A percentile compares a stretch with the other conserved stretches of the same genome.
phyloP scores from a whole-genome alignment of 2,797 vertebrate genomes.

The Silurus lanzhouensis region DNA sequence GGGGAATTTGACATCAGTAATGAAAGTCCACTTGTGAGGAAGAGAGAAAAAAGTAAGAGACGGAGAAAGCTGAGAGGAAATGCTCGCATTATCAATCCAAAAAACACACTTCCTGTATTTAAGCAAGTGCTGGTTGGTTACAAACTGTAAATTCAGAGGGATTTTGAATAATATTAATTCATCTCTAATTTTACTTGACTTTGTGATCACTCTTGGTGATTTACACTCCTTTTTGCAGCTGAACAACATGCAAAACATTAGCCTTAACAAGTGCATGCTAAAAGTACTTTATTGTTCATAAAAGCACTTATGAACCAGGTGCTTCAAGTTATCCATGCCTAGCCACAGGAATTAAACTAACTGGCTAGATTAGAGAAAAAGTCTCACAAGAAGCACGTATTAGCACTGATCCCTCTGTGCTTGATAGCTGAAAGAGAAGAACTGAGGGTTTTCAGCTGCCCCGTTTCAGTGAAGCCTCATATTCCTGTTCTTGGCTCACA shows the following conservation, averaged over 20 bases:
- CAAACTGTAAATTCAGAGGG: background rate
- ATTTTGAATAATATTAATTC: constrained; percentile 34
- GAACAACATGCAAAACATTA: background rate
- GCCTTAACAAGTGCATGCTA: background rate
- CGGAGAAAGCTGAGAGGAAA: constrained; percentile 52
- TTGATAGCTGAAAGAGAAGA: background rate
- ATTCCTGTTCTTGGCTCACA: background rate
- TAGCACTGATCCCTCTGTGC: background rate
- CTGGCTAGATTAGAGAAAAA: no score
- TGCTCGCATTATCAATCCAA: constrained; percentile 50
- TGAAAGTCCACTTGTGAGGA: constrained; percentile 38
- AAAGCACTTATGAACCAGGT: background rate
- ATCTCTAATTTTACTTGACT: no score
- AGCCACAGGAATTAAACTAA: background rate
- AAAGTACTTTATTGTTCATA: background rate
- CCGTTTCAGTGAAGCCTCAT: background rate
- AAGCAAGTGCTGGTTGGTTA: constrained; percentile 1
- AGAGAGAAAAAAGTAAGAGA: constrained; percentile 37
- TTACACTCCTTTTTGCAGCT: background rate
- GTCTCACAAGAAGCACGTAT: background rate
- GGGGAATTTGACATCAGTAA: constrained; percentile 32
- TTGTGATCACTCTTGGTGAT: background rate
- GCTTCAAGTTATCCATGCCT: background rate
- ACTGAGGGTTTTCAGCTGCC: background rate
- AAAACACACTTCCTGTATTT: constrained; percentile 55